Percentiles rank a stretch among this genome's conserved stretches.
Conservation (phyloP, 37 sponge, comb jelly and placozoan genomes). For the Cliona cf. orientalis region DNA sequence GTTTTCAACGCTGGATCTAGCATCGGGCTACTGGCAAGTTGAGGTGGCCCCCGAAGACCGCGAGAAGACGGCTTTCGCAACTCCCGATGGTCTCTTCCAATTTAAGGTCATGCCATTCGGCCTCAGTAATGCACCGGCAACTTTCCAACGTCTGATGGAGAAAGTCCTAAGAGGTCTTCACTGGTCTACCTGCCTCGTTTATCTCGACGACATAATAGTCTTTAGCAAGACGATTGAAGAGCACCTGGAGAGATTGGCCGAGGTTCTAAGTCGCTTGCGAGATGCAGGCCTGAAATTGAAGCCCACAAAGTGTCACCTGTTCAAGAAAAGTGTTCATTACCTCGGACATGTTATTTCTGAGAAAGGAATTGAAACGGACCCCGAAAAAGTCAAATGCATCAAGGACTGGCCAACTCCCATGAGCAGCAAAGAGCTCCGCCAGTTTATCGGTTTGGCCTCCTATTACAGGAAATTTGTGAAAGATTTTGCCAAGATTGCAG, state of each 20-base stretch:
- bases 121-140: conserved; percentile 6
- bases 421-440: background rate
- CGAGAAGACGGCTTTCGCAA: conserved; percentile 36
- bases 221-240: conserved; percentile 12
- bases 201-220: conserved; percentile 40
- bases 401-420: conserved; percentile 19
- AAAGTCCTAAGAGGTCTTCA: conserved; percentile 30
- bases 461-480: too few relatives aligned
- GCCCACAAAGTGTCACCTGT: conserved; percentile 18
- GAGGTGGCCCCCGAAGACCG: conserved; percentile 13
- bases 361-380: conserved; percentile 27
- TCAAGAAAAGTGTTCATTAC: conserved; percentile 3
- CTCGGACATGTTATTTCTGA: conserved; percentile 26
- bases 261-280: conserved; percentile 6
- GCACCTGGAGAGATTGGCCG: conserved; percentile 14
- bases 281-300: conserved; percentile 25
- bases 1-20: conserved; percentile 24
- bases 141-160: conserved; percentile 53
- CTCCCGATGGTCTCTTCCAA: conserved; percentile 23
- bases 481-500: too few relatives aligned
- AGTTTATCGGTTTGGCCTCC: conserved; percentile 24
- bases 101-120: conserved; percentile 44
- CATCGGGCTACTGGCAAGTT: conserved; percentile 50
- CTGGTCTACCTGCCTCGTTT: conserved; percentile 2
- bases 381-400: conserved; percentile 10